Conservation (phyloP, 2,113 vertebrate genomes). For the Riparia riparia region DNA sequence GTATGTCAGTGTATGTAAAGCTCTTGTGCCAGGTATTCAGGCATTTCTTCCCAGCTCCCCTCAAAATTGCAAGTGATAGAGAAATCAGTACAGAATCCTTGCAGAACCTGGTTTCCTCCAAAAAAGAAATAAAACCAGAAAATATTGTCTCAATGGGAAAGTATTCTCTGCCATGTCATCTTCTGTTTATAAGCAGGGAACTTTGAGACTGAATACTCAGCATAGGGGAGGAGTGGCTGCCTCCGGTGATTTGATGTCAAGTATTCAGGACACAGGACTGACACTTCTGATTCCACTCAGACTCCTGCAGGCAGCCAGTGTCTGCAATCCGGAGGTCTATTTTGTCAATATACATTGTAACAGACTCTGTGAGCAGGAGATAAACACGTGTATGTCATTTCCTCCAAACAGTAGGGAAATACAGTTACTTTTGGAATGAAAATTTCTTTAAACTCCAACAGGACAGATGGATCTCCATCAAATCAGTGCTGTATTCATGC, state of each 20-base stretch:
- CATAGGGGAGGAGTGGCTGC: not conserved
- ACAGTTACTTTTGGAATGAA: not conserved
- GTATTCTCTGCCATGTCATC: not conserved
- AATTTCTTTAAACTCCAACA: not conserved
- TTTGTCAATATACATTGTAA: not conserved
- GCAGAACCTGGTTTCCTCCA: not conserved
- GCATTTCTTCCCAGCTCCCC: not conserved
- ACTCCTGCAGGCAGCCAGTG: not conserved
- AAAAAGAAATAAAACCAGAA: not conserved
- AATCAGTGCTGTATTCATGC: rapidly evolving
- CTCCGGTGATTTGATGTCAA: slow-evolving; percentile 12
- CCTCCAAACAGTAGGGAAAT: not conserved
- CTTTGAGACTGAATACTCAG: not conserved
- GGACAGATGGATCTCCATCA: not conserved
- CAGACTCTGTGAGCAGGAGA: not conserved
- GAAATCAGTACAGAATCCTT: not conserved
- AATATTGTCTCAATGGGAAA: not conserved
- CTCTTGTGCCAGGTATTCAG: not conserved
- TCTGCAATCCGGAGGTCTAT: not conserved
- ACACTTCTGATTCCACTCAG: not conserved
- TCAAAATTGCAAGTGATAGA: not conserved
- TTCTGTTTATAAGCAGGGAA: not conserved
- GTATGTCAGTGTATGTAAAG: not conserved
- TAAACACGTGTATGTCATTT: not conserved
- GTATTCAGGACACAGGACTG: not conserved